These are phyloP conservation scores for Goniozus legneri DNA, from an alignment of 1,140 invertebrate genomes.

Conservation along the genomic window DNA sequence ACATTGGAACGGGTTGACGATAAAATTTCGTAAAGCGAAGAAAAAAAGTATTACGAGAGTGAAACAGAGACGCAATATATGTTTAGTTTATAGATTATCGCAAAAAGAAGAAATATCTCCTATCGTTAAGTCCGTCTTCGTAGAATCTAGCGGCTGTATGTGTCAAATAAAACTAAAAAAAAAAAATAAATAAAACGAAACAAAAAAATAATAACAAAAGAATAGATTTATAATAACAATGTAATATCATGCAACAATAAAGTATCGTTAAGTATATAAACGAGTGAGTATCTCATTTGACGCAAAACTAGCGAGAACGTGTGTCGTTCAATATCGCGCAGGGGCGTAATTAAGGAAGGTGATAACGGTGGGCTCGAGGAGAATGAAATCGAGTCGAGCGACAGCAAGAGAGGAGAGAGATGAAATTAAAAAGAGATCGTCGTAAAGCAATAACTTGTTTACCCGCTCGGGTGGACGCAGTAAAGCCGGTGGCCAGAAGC, in stretches of 20 bases:
- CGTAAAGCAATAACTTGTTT: slow-evolving; percentile 17
- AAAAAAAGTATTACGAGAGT: too few relatives aligned
- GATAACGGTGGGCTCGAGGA: too few relatives aligned
- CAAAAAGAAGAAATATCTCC: slow-evolving; percentile 2
- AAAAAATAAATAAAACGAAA: slow-evolving; percentile 45
- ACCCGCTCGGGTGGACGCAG: slow-evolving; percentile 4
- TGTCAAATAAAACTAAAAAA: too few relatives aligned
- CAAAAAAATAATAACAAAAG: slow-evolving; percentile 24
- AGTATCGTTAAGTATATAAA: slow-evolving; percentile 37
- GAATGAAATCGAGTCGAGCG: too few relatives aligned
- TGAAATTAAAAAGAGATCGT: neutral
- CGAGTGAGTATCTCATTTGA: slow-evolving; percentile 18
- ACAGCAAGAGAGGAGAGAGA: neutral
- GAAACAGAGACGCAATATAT: slow-evolving; percentile 12
- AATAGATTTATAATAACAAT: slow-evolving; percentile 15
- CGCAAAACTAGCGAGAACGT: too few relatives aligned
- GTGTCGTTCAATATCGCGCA: too few relatives aligned
- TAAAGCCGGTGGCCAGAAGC: neutral
- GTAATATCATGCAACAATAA: slow-evolving; percentile 32
- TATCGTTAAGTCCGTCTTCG: slow-evolving; percentile 26
- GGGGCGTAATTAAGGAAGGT: too few relatives aligned
- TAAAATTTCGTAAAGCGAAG: too few relatives aligned
- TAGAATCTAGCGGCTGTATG: slow-evolving; percentile 34
- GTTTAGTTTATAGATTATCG: slow-evolving; percentile 29
- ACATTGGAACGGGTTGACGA: too few relatives aligned